A percentile compares a stretch with the other conserved stretches of the same genome.
These are phyloP conservation scores for Toxotes jaculatrix DNA, from an alignment of 2,113 vertebrate species.

Conservation along the genomic window DNA sequence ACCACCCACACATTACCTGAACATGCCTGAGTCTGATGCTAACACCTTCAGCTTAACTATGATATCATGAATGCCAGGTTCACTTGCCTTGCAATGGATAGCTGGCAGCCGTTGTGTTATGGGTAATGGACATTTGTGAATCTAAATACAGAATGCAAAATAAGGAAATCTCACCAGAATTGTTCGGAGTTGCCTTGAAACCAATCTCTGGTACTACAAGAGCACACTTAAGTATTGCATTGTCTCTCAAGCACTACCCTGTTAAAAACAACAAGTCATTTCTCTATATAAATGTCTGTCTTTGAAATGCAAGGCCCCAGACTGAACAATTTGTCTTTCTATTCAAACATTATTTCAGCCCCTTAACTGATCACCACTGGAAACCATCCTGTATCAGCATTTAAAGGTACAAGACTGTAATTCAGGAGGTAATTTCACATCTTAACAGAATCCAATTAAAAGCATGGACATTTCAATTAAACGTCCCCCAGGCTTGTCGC, in stretches of 20 bases:
- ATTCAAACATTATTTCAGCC: constrained; percentile 76
- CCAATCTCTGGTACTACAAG: constrained; percentile 23
- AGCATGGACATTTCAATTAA: constrained; percentile 85
- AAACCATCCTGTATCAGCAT: constrained; percentile 77
- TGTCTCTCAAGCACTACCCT: constrained; percentile 66
- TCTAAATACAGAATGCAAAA: constrained; percentile 35
- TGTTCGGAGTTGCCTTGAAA: constrained; percentile 8
- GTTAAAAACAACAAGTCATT: constrained; percentile 69
- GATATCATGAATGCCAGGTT: constrained; percentile 74
- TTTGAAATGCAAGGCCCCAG: constrained; percentile 77
- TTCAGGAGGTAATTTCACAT: constrained; percentile 85
- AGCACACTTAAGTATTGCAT: constrained; percentile 55
- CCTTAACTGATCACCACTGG: constrained; percentile 79
- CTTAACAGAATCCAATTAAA: constrained; percentile 87
- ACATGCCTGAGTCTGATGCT: constrained; percentile 60
- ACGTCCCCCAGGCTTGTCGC: constrained; percentile 75
- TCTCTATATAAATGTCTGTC: constrained; percentile 61
- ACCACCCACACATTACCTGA: constrained; percentile 72
- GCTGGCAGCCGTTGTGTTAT: constrained; percentile 43
- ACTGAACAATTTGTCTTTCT: constrained; percentile 65
- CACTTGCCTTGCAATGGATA: constrained; percentile 60
- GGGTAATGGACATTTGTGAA: constrained; percentile 31
- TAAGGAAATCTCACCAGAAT: constrained; percentile 22
- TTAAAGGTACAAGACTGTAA: constrained; percentile 81
- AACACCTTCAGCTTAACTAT: constrained; percentile 70